phyloP scores from a whole-genome alignment of 2,888 invertebrate genomes.

The Gerris lacustris region DNA sequence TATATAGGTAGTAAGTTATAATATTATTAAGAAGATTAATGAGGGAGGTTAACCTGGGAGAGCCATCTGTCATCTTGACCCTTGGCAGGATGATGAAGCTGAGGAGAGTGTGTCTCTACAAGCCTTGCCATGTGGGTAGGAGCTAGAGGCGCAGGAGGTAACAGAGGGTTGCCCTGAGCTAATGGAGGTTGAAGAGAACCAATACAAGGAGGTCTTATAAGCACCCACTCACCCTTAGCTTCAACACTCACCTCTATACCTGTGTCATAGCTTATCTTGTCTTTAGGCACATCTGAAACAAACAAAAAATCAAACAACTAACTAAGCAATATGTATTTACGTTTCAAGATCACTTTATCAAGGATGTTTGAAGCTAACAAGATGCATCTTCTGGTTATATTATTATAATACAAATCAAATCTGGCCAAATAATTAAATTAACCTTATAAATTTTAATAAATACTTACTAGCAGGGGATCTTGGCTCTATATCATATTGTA shows the following conservation, averaged over 20 bases:
- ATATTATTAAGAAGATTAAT: too few species aligned
- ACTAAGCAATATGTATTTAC: not conserved
- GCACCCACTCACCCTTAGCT: slow-evolving; percentile 80
- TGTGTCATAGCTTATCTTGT: slow-evolving; percentile 75
- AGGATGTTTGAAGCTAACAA: too few species aligned
- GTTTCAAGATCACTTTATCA: too few species aligned
- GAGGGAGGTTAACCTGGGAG: slow-evolving; percentile 43
- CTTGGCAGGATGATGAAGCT: slow-evolving; percentile 9
- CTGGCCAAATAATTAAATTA: too few species aligned
- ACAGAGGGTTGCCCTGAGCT: slow-evolving; percentile 49
- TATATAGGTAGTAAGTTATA: too few species aligned
- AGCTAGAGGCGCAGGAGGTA: slow-evolving; percentile 6
- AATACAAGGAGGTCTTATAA: slow-evolving; percentile 49
- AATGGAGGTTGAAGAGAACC: slow-evolving; percentile 60
- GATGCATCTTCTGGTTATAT: too few species aligned
- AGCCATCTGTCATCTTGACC: slow-evolving; percentile 73
- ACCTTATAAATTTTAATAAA: not conserved
- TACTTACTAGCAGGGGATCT: slow-evolving; percentile 46
- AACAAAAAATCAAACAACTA: not conserved
- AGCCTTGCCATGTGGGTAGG: not conserved
- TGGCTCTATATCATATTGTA: slow-evolving; percentile 80
- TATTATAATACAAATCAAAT: too few species aligned
- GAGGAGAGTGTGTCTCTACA: slow-evolving; percentile 8
- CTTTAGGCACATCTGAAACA: slow-evolving; percentile 56
- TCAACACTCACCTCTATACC: slow-evolving; percentile 74